Base-by-base conservation (phyloP, 2,113 vertebrate species). In the Oncorhynchus gorbuscha region DNA sequence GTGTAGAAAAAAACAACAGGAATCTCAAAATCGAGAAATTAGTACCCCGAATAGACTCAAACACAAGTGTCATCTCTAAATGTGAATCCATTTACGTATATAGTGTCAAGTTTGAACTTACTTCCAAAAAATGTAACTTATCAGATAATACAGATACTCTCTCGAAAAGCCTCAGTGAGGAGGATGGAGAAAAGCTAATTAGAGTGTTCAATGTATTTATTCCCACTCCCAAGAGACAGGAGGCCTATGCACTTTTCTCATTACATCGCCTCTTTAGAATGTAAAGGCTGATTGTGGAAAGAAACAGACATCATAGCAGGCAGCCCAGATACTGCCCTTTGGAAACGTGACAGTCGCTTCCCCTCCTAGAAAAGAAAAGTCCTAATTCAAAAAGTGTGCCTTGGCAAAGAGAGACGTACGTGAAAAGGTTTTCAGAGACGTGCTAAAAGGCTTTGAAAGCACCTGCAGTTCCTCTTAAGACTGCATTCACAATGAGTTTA, bases 391-490 rank as follows among this genome's bases (percentile, higher is more conserved):
- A 74, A 74, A 51, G 39, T 71, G 58, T 74, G 67, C 68, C 32
- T 64, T 66, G 61, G 45, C 35, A 79, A 59, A 62, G 13, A 32
- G 32, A 75, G 78, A 64, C 16, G 35, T 39, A 62, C n/a, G 61
- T 79, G 71, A 49, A 35, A 68, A 71, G 66, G 66, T 61, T 35
- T 68, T 67, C 6, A 13, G 51, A 55, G 75, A 69, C 80, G 77
- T 74, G 74, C 28, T 49, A 66, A 82, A 77, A 79, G 48, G 62
- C 49, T 79, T 78, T 80, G 24, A 82, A 76, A 72, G 76, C 83
- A 84, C 70, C 83, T 77, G 79, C 71, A 16, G 72, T 79, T 74
- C 72, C 51, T 49, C 80, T 79, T 79, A 48, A 81, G 67, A 71
- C 14, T 35, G 45, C 77, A 61, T 80, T 84, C 76, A 62, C 11